A percentile compares a stretch with the other conserved stretches of the same genome.
Conservation (phyloP, 1,140 invertebrate species). For the Akabosia matsudoensis region DNA sequence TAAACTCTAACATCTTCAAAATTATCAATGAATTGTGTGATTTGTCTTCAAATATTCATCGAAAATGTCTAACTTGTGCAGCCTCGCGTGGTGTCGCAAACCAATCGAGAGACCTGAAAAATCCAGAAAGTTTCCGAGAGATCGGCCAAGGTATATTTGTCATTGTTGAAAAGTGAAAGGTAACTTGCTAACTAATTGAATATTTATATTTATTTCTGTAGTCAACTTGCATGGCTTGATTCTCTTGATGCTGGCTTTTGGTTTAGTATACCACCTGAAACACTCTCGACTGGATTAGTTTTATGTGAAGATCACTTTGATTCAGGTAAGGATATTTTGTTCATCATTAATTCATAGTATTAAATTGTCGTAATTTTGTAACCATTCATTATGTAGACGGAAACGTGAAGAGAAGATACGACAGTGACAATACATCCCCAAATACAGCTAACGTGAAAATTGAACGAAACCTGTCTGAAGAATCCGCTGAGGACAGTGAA, state of each 20-base stretch:
- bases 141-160: background rate
- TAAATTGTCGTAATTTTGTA: background rate
- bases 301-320: background rate
- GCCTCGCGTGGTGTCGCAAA: background rate
- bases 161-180: too few relatives aligned
- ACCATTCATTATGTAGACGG: background rate
- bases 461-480: background rate
- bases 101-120: background rate
- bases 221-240: constrained; percentile 2
- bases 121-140: background rate
- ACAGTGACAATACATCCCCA: background rate
- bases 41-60: too few relatives aligned
- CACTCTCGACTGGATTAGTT: background rate
- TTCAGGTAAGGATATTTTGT: background rate
- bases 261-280: background rate
- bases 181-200: background rate
- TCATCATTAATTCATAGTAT: background rate
- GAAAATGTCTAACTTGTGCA: background rate
- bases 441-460: background rate
- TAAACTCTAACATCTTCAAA: too few relatives aligned
- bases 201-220: background rate
- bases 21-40: too few relatives aligned
- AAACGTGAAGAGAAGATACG: background rate
- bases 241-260: background rate
- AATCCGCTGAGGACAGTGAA: background rate